These are phyloP conservation scores for Mythimna albipuncta DNA, from an alignment of 2,888 invertebrate genomes.

Conservation along the genomic window DNA sequence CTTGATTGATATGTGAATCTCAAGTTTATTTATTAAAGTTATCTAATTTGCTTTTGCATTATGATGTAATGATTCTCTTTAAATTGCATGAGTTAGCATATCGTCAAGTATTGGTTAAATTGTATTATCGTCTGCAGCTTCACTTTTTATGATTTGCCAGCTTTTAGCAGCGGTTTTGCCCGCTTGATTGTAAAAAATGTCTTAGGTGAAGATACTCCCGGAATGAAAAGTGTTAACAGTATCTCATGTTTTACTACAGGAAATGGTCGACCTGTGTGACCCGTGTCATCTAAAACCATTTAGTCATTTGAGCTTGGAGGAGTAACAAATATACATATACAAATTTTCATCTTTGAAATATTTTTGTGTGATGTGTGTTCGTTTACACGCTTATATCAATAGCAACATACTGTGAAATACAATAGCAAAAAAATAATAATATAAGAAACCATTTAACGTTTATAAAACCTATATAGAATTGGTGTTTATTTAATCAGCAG, in stretches of 20 bases:
- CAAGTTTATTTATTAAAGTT: neutral
- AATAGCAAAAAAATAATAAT: neutral
- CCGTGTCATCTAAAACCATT: too few relatives aligned
- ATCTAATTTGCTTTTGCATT: neutral
- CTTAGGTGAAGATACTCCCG: too few relatives aligned
- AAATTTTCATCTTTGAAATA: too few relatives aligned
- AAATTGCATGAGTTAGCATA: neutral
- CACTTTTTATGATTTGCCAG: neutral
- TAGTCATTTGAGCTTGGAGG: too few relatives aligned
- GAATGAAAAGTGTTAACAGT: too few relatives aligned
- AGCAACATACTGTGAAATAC: neutral
- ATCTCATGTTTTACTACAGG: too few relatives aligned
- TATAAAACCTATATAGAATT: neutral
- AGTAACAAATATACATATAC: too few relatives aligned
- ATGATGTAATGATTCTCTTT: neutral
- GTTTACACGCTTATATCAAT: neutral
- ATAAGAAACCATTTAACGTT: too few relatives aligned
- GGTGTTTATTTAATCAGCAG: neutral
- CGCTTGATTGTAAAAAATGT: too few relatives aligned
- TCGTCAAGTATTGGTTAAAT: neutral
- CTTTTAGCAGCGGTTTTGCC: too few relatives aligned
- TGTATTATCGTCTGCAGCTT: neutral
- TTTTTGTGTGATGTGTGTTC: too few relatives aligned
- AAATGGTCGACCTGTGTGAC: too few relatives aligned
- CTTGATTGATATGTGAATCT: conserved; percentile 9